Evolutionary conservation across 2,113 vertebrate genomes (phyloP).

Genomic region (Neolamprologus longior): DNA sequence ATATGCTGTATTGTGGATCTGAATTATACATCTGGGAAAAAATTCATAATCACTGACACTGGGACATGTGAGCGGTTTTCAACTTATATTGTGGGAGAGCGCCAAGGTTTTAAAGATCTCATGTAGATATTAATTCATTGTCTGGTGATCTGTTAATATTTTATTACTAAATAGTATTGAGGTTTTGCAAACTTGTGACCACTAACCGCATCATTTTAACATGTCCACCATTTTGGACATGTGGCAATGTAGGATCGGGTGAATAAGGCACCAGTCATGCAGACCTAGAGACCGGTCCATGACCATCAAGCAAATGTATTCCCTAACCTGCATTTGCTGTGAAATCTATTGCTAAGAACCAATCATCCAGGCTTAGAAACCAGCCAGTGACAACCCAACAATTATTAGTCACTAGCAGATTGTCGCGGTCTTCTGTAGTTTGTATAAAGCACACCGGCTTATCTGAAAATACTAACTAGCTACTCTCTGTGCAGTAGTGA

Average conservation of each 20-base stretch:
- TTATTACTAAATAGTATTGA: neutral
- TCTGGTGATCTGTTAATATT: neutral
- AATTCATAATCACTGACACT: neutral
- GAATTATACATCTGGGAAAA: neutral
- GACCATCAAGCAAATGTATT: neutral
- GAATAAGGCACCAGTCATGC: neutral
- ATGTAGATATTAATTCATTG: neutral
- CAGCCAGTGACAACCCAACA: neutral
- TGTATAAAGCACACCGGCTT: neutral
- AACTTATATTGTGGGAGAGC: neutral
- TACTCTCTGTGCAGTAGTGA: neutral
- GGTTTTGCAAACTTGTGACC: neutral
- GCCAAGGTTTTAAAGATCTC: neutral
- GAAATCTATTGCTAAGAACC: neutral
- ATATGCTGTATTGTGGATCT: neutral
- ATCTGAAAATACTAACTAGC: neutral
- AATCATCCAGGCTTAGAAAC: neutral
- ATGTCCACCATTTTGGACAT: neutral
- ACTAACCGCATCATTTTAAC: neutral
- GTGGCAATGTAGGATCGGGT: neutral
- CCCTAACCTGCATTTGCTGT: neutral
- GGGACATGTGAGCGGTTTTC: neutral
- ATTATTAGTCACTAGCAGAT: neutral
- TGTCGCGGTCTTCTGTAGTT: rapidly evolving
- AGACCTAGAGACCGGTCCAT: neutral